Conservation (phyloP, 2,888 invertebrate genomes). For the Seira musarum region DNA sequence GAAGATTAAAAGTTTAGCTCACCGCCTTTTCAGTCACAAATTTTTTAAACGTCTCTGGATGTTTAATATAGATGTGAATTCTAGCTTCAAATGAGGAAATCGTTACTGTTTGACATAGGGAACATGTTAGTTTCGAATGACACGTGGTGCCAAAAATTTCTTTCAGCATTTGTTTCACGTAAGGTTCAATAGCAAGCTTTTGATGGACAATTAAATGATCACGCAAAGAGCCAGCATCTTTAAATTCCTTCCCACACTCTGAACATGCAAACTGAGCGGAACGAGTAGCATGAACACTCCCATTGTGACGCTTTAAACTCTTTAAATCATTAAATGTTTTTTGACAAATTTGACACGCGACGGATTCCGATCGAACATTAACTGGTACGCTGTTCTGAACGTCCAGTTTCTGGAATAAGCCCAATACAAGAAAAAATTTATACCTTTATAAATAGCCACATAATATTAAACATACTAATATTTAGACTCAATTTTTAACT, state of each 20-base stretch:
- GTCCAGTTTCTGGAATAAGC: too few species aligned
- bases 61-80: slow-evolving; percentile 45
- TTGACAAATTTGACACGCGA: slow-evolving; percentile 26
- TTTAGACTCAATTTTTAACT: too few species aligned
- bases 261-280: not conserved
- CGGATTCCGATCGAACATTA: too few species aligned
- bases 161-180: slow-evolving; percentile 34
- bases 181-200: slow-evolving; percentile 26
- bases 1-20: not conserved
- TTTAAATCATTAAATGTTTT: slow-evolving; percentile 20
- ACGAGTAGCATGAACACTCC: not conserved
- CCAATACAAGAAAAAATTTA: too few species aligned
- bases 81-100: slow-evolving; percentile 24
- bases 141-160: slow-evolving; percentile 28
- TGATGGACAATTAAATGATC: slow-evolving; percentile 29
- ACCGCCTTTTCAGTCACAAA: slow-evolving; percentile 24
- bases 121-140: slow-evolving; percentile 26
- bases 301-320: not conserved
- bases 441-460: too few species aligned
- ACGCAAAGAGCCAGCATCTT: not conserved
- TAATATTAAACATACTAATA: too few species aligned
- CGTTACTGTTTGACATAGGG: slow-evolving; percentile 14
- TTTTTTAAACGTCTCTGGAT: slow-evolving; percentile 33
- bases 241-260: slow-evolving; percentile 1
- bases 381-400: too few species aligned